Evolutionary conservation across 2,113 vertebrate species (phyloP).

Genomic region (Suncus etruscus): DNA sequence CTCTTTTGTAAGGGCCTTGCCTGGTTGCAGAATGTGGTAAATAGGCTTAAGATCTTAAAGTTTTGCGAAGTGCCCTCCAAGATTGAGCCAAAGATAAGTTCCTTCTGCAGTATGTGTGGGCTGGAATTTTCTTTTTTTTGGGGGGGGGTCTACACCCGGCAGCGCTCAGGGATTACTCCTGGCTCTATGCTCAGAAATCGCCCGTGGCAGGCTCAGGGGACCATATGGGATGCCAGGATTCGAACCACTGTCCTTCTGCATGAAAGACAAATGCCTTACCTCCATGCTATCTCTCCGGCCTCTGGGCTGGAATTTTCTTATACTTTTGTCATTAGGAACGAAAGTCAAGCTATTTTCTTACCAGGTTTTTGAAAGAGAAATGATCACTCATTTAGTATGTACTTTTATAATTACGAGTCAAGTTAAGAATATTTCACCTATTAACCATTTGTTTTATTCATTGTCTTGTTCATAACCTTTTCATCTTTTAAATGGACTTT

Average conservation of each 20-base stretch:
- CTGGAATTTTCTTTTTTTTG: background rate
- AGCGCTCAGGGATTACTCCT: too few relatives aligned
- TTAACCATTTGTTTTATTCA: background rate
- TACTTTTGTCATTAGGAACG: background rate
- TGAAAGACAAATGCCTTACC: too few relatives aligned
- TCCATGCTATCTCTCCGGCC: too few relatives aligned
- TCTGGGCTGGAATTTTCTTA: background rate
- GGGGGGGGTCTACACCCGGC: too few relatives aligned
- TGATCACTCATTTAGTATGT: conserved; percentile 36
- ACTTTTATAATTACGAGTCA: conserved; percentile 14
- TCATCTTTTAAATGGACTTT: background rate
- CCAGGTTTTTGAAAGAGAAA: background rate
- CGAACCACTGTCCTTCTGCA: too few relatives aligned
- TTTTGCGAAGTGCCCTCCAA: background rate
- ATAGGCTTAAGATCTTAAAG: background rate
- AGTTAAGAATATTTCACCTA: background rate
- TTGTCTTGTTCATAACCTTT: background rate
- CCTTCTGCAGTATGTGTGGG: background rate
- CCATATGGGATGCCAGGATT: too few relatives aligned
- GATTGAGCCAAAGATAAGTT: background rate
- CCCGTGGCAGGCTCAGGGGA: too few relatives aligned
- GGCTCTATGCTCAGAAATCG: too few relatives aligned
- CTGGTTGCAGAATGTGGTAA: background rate
- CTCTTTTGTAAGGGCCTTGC: background rate
- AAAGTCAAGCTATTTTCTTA: background rate